Conservation (phyloP, 2,113 vertebrate genomes). For the Promerops cafer region DNA sequence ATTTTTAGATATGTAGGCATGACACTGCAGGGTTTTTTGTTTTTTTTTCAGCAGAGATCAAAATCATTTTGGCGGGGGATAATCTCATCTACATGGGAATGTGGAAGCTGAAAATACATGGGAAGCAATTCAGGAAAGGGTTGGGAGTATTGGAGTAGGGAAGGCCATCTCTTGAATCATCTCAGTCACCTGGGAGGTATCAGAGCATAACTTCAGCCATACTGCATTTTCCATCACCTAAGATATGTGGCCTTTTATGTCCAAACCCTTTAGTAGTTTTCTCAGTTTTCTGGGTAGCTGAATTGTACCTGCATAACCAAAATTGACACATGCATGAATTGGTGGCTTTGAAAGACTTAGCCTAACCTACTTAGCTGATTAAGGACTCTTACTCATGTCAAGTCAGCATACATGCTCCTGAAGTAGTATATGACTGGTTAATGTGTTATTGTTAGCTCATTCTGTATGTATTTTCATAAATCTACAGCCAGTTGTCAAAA, state of each 20-base stretch:
- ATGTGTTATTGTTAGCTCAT: not conserved
- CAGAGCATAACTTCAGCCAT: not conserved
- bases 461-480: not conserved
- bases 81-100: not conserved
- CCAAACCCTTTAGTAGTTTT: not conserved
- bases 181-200: not conserved
- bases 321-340: not conserved
- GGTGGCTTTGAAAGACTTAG: not conserved
- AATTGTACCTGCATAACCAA: not conserved
- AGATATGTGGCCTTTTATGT: not conserved
- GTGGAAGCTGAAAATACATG: not conserved
- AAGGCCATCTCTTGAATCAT: not conserved
- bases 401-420: not conserved
- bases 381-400: not conserved
- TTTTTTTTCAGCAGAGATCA: not conserved
- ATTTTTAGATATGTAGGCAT: not conserved
- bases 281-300: not conserved
- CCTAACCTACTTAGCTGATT: not conserved
- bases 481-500: not conserved
- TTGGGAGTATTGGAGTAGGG: not conserved
- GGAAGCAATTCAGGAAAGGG: not conserved
- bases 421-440: not conserved
- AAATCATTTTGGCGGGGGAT: not conserved
- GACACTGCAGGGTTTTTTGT: not conserved
- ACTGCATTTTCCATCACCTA: not conserved